Evolutionary conservation across 2,113 vertebrate genomes (phyloP), one percentile per base, ranked within the genome.

Genomic region (Orcinus orca): DNA sequence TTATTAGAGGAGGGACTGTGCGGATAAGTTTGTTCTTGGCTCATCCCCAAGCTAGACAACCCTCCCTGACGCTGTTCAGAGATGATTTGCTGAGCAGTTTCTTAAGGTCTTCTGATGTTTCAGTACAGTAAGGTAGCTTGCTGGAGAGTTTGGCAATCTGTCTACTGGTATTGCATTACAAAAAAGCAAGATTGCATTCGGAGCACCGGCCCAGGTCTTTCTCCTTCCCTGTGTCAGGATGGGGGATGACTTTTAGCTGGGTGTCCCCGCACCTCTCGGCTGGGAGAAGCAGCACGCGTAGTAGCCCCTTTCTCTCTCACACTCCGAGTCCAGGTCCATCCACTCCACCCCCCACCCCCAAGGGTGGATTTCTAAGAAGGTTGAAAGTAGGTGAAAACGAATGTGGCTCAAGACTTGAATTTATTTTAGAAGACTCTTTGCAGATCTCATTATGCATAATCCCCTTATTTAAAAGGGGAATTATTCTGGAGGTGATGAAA

Each of bases 41-140:
- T 92, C 18, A 31, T 60, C 60, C 70, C 5, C 33, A 90, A 95
- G 50, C 95, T 74, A 65, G 65, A 85, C 70, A 65, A 29, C 71
- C 68, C 73, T 93, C 33, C 36, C 12, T 67, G 87, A 92, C 33
- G 70, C 38, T 88, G 77, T 79, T 83, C 82, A 82, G 67, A 87
- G 89, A 82, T 74, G 89, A 55, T 88, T 86, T 97, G 81, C 94
- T 13, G 31, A 95, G 47, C 31, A 31, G 65, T 83, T 81, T 90
- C 79, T 55, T 50, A 38, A 92, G 68, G 85, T 76, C 81, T 93
- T 94, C 81, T 82, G 26, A 87, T 93, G 90, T 85, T 95, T 95
- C 58, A 38, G 55, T 65, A 81, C 58, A 85, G 77, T 70, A 84
- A 29, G 44, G 36, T 14, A 83, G 74, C 76, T 71, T n/a, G 85